Base-by-base conservation (phyloP, 2,113 vertebrate genomes). In the Tetrax tetrax region DNA sequence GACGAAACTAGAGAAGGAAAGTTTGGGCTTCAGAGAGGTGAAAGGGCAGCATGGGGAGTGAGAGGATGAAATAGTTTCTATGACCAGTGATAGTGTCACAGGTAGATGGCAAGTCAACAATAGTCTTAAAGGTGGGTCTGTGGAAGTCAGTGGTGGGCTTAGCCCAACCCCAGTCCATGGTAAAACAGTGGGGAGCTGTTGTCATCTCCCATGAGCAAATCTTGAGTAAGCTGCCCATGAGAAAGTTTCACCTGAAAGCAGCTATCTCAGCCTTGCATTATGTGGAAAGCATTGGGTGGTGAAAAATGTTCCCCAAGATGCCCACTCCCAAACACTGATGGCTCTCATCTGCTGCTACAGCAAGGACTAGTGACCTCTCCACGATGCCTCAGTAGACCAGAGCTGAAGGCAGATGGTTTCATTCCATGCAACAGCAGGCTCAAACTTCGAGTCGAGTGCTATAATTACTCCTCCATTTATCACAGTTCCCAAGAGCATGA, bases 291-390 rank as follows among this genome's bases (percentile, higher is more conserved):
- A 18, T 4, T 10, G 23, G 5, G 25, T 41, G 18, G 15, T 68
- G 29, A 72, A 29, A 71, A 43, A 17, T 0, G 2, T 20, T 66
- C 51, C 25, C n/a, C 2, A 1, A 20, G 31, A 7, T 38, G 27
- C 35, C 48, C 41, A 7, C 25, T 25, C 53, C 2, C 6, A 79
- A 72, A n/a, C 38, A 29, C 5, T 56, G 56, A 27, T 33, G 70
- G 43, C 27, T 77, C 28, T 24, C 19, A 47, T 31, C 66, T 48
- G 31, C 41, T 50, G 41, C 31, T 60, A 51, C 56, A 51, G 41
- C 35, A 56, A 29, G 57, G 12, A 21, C 4, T 18, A 15, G 74
- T 19, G 53, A 2, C 41, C 6, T 54, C n/a, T 65, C 33, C 18
- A 20, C 11, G 8, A 41, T 48, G 37, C 20, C 53, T 28, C 7